These are phyloP conservation scores for Lucilia sericata DNA, from an alignment of 1,140 invertebrate genomes.

Conservation along the genomic window DNA sequence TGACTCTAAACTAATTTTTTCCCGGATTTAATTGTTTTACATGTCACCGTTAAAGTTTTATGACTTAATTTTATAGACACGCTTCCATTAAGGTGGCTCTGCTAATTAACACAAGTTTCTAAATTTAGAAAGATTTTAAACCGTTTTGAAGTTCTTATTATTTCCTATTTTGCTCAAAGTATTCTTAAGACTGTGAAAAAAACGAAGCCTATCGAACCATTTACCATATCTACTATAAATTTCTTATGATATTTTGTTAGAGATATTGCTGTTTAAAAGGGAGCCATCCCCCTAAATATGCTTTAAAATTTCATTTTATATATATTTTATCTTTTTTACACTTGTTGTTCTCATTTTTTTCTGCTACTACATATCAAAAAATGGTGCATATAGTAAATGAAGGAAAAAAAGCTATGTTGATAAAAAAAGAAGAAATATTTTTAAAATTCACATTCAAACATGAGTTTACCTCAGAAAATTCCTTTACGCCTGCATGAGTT, in stretches of 20 bases:
- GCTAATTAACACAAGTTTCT: too few species aligned
- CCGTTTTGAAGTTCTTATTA: too few species aligned
- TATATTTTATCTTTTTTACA: too few species aligned
- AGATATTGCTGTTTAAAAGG: too few species aligned
- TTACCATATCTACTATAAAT: too few species aligned
- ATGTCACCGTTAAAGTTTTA: slow-evolving; percentile 27
- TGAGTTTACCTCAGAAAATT: slow-evolving; percentile 14
- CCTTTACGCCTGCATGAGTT: slow-evolving; percentile 40
- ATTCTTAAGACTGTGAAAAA: too few species aligned
- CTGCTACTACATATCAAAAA: neutral
- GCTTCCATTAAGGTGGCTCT: neutral
- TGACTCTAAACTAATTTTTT: neutral
- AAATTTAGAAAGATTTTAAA: too few species aligned
- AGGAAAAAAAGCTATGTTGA: neutral
- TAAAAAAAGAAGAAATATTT: neutral
- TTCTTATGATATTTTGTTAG: too few species aligned
- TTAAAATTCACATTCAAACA: slow-evolving; percentile 22
- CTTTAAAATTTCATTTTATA: neutral
- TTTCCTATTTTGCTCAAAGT: too few species aligned
- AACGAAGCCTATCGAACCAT: too few species aligned
- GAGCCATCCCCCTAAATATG: too few species aligned
- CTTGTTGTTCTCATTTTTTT: neutral
- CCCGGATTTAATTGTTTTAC: slow-evolving; percentile 31
- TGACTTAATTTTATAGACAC: slow-evolving; percentile 21
- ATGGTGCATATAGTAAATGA: neutral